Conservation (phyloP, 2,888 invertebrate genomes). For the Lithophane semibrunnea region DNA sequence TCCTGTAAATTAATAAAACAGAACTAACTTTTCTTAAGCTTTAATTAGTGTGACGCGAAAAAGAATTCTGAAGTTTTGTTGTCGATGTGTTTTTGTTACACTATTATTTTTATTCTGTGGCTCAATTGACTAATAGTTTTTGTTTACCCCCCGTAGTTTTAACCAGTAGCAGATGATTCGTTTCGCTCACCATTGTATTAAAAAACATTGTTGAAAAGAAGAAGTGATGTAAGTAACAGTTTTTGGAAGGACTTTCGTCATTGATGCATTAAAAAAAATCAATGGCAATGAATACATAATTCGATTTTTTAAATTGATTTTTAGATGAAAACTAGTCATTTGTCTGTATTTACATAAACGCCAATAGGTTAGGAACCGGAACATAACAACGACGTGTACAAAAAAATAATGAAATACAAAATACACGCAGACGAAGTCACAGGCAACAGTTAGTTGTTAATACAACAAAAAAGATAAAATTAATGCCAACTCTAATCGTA, state of each 20-base stretch:
- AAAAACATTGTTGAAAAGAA: slow-evolving; percentile 14
- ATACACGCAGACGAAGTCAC: not conserved
- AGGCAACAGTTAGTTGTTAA: not conserved
- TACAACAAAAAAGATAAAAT: not conserved
- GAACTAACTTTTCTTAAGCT: too few relatives aligned
- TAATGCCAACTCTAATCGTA: slow-evolving; percentile 64
- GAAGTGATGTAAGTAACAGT: not conserved
- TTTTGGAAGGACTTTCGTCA: slow-evolving; percentile 12
- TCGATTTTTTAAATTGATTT: too few relatives aligned
- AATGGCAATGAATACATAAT: too few relatives aligned
- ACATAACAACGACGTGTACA: too few relatives aligned
- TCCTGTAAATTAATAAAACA: too few relatives aligned
- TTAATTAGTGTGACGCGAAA: too few relatives aligned
- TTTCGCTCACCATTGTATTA: slow-evolving; percentile 35
- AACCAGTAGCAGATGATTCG: slow-evolving; percentile 60
- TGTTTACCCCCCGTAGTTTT: slow-evolving; percentile 29
- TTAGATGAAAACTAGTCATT: too few relatives aligned
- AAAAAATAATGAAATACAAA: not conserved
- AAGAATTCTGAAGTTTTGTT: too few relatives aligned
- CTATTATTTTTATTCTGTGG: not conserved
- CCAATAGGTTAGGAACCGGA: too few relatives aligned
- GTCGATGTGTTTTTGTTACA: not conserved
- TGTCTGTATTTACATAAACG: too few relatives aligned
- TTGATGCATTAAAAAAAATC: too few relatives aligned
- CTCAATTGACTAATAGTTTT: slow-evolving; percentile 1